Evolutionary conservation across 2,888 invertebrate genomes (phyloP).

Genomic region (Drosophila diplacantha): DNA sequence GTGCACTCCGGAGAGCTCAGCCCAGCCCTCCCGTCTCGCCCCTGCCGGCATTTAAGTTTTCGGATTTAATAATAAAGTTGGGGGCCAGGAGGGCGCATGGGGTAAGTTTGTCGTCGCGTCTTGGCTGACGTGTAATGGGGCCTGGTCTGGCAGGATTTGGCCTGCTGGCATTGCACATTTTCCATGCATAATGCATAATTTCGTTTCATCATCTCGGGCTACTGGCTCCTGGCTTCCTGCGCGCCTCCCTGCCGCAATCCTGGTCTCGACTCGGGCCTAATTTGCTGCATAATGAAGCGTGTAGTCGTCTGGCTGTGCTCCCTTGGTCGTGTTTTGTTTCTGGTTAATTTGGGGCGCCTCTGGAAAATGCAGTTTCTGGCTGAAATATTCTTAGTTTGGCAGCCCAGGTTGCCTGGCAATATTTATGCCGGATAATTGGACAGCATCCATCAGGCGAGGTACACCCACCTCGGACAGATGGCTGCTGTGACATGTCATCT

Average conservation of each 20-base stretch:
- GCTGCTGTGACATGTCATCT: conserved; percentile 36
- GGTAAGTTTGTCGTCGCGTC: conserved; percentile 46
- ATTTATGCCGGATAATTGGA: conserved; percentile 35
- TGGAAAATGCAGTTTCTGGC: conserved; percentile 21
- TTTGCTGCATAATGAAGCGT: conserved; percentile 71
- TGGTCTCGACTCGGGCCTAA: conserved; percentile 56
- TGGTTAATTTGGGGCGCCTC: conserved; percentile 11
- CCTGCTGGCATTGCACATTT: conserved; percentile 50
- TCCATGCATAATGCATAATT: conserved; percentile 69
- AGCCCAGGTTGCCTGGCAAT: conserved; percentile 5
- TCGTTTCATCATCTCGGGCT: conserved; percentile 58
- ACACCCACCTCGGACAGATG: conserved; percentile 15
- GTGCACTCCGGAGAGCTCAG: conserved; percentile 51
- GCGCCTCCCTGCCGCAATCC: conserved; percentile 1
- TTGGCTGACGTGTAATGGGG: conserved; percentile 64
- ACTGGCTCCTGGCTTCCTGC: conserved; percentile 25
- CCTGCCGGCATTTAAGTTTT: conserved; percentile 61
- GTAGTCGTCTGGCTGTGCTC: conserved; percentile 51
- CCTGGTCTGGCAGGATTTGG: conserved; percentile 42
- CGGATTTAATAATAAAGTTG: conserved; percentile 68
- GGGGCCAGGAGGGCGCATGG: conserved; percentile 2
- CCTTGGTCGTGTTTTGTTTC: conserved; percentile 18
- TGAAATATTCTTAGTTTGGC: conserved; percentile 7
- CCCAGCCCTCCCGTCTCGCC: not conserved
- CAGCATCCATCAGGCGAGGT: conserved; percentile 26